Percentiles rank a stretch among this genome's conserved stretches.
phyloP scores from a whole-genome alignment of 2,113 vertebrate species.

The Pterocles burchelli region DNA sequence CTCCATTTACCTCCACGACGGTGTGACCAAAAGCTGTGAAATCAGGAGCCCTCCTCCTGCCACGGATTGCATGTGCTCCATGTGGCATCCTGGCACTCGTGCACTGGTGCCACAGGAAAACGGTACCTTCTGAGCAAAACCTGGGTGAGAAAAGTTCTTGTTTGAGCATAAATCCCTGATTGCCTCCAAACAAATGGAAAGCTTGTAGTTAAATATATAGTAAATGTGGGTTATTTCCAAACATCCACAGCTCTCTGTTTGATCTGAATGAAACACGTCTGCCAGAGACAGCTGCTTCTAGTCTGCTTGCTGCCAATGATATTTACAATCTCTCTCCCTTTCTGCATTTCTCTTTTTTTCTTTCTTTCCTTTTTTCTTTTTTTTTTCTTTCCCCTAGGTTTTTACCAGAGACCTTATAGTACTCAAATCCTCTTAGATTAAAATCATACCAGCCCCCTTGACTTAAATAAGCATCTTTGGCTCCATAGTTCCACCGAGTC shows the following conservation, averaged over 20 bases:
- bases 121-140: conserved; percentile 8
- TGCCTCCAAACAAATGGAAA: conserved; percentile 10
- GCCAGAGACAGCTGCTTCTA: conserved; percentile 29
- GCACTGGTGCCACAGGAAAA: not conserved
- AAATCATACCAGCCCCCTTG: not conserved
- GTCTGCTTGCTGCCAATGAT: conserved; percentile 2
- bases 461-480: not conserved
- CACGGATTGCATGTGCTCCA: not conserved
- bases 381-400: not conserved
- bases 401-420: not conserved
- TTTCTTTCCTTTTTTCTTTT: no score
- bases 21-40: not conserved
- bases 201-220: not conserved
- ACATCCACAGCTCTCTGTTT: conserved; percentile 4
- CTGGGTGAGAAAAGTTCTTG: not conserved
- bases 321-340: not conserved
- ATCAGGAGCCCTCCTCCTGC: not conserved
- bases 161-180: not conserved
- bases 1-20: not conserved
- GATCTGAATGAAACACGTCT: conserved; percentile 21
- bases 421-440: not conserved
- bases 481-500: not conserved
- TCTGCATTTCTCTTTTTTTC: not conserved
- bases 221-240: conserved; percentile 28
- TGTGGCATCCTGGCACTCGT: not conserved